phyloP scores from a whole-genome alignment of 2,888 invertebrate species.

The Drosophila prolongata region DNA sequence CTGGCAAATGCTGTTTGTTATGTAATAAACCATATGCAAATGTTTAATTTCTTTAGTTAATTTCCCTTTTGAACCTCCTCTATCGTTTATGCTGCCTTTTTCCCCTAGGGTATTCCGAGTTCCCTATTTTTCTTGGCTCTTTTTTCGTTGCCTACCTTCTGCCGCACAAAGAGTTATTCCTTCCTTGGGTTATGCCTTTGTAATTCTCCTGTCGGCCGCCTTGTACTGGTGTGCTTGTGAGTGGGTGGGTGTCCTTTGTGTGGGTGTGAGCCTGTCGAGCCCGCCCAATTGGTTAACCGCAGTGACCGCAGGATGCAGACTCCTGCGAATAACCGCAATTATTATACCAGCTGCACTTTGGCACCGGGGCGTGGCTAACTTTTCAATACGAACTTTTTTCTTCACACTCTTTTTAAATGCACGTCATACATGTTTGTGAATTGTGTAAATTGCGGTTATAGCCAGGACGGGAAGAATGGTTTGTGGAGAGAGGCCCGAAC shows the following conservation, averaged over 20 bases:
- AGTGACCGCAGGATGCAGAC: conserved; percentile 68
- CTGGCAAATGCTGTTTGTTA: too few species aligned
- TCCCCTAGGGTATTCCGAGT: conserved; percentile 19
- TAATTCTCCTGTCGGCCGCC: conserved; percentile 32
- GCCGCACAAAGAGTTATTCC: conserved; percentile 40
- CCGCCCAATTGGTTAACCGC: conserved; percentile 57
- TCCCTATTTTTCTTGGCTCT: not conserved
- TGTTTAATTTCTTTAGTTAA: too few species aligned
- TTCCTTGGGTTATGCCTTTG: conserved; percentile 32
- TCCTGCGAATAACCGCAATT: conserved; percentile 72
- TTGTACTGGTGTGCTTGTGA: not conserved
- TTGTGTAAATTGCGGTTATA: conserved; percentile 66
- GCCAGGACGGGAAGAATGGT: not conserved
- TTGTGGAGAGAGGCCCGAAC: not conserved
- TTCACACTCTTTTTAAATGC: conserved; percentile 36
- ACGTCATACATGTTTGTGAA: conserved; percentile 25
- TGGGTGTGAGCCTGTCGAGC: conserved; percentile 15
- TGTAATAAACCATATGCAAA: too few species aligned
- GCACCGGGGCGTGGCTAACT: conserved; percentile 24
- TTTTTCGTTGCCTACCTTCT: conserved; percentile 18
- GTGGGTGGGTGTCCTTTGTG: not conserved
- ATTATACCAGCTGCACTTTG: conserved; percentile 58
- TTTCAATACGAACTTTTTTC: conserved; percentile 38
- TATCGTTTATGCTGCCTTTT: not conserved
- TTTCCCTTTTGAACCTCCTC: not conserved